These are phyloP conservation scores for Columba livia DNA, from an alignment of 2,113 vertebrate species.

Conservation along the genomic window DNA sequence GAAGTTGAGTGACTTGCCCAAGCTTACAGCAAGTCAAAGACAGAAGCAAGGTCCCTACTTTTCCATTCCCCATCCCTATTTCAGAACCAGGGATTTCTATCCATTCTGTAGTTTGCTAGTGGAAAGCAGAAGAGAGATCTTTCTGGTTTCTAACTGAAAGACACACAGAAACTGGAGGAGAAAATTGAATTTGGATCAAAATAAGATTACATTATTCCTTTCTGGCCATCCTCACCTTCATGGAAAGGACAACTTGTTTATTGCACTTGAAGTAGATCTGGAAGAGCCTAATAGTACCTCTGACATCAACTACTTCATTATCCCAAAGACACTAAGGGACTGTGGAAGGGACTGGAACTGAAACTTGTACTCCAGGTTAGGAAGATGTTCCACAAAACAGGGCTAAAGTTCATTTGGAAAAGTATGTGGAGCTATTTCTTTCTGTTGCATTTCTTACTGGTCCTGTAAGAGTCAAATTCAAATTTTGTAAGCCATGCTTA, in stretches of 20 bases:
- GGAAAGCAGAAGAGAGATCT: neutral
- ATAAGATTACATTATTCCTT: neutral
- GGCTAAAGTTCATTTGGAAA: conserved; percentile 7
- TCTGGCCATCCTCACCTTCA: conserved; percentile 4
- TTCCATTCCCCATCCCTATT: neutral
- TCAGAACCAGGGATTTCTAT: neutral
- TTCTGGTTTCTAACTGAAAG: neutral
- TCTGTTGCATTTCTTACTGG: neutral
- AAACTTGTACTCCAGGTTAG: neutral
- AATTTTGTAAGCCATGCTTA: conserved; percentile 8
- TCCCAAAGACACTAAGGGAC: neutral
- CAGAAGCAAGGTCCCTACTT: neutral
- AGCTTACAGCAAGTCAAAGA: neutral
- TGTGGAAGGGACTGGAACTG: neutral
- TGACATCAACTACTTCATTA: neutral
- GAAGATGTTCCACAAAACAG: neutral
- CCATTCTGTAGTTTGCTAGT: neutral
- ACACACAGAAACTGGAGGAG: neutral
- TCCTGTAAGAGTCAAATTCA: neutral
- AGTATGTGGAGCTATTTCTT: neutral
- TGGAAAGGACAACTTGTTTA: conserved; percentile 21
- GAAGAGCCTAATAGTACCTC: neutral
- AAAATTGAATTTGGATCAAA: neutral
- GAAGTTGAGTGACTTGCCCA: neutral
- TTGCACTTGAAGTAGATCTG: conserved; percentile 1